phyloP scores from a whole-genome alignment of 2,888 invertebrate species.

The Vesta saturnalis region DNA sequence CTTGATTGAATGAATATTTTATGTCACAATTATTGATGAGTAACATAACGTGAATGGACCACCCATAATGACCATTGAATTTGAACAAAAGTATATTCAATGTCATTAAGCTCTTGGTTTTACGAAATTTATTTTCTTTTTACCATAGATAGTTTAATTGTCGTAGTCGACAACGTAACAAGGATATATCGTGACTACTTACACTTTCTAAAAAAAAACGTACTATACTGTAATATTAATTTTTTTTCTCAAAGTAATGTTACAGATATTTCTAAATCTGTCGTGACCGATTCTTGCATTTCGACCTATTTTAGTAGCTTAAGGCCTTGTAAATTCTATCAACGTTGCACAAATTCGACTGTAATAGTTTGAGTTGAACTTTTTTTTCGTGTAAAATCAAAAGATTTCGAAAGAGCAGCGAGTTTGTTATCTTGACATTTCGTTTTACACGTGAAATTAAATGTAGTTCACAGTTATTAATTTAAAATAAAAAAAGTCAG shows the following conservation, averaged over 20 bases:
- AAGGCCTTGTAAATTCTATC: neutral
- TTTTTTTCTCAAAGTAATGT: neutral
- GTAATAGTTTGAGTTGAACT: neutral
- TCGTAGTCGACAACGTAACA: conserved; percentile 5
- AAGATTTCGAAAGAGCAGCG: neutral
- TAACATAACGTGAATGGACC: too few relatives aligned
- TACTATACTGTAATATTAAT: neutral
- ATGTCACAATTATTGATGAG: too few relatives aligned
- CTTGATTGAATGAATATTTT: too few relatives aligned
- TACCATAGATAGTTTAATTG: neutral
- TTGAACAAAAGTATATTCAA: too few relatives aligned
- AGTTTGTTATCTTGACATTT: too few relatives aligned
- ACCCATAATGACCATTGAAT: too few relatives aligned
- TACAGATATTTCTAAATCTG: conserved; percentile 10
- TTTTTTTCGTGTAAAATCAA: neutral
- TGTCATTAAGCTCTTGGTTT: too few relatives aligned
- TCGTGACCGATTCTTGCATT: neutral
- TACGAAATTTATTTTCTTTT: neutral
- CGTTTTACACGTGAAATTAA: too few relatives aligned
- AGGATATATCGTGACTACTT: conserved; percentile 9
- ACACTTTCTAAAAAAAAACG: conserved; percentile 1
- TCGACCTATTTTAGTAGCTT: neutral
- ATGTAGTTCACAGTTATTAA: too few relatives aligned
- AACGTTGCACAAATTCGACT: neutral
- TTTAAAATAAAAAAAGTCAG: too few relatives aligned